Conservation (phyloP, 2,888 invertebrate genomes). For the Griposia aprilina region DNA sequence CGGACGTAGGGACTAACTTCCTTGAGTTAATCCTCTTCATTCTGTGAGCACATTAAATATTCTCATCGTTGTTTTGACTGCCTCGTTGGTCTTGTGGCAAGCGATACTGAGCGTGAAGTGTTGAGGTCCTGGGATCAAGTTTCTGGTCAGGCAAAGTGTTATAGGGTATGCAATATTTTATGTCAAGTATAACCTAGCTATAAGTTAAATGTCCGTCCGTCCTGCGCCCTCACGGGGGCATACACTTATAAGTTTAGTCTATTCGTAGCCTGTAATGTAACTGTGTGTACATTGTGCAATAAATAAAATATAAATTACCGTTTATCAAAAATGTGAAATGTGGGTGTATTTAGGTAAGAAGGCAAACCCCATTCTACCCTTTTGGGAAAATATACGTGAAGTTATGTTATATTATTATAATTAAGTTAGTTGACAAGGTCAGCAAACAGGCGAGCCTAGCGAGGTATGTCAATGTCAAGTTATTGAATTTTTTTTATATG, state of each 20-base stretch:
- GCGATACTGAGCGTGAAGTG: slow-evolving; percentile 1
- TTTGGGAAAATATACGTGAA: too few relatives aligned
- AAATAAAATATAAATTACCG: not conserved
- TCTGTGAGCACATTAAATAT: not conserved
- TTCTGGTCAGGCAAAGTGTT: not conserved
- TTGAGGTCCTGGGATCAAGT: not conserved
- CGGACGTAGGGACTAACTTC: not conserved
- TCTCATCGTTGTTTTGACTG: not conserved
- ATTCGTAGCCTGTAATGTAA: not conserved
- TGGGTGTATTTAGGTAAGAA: not conserved
- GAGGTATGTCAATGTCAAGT: slow-evolving; percentile 4
- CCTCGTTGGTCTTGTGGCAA: not conserved
- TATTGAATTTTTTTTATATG: not conserved
- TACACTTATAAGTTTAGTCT: not conserved
- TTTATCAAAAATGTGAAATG: not conserved
- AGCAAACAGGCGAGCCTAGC: too few relatives aligned
- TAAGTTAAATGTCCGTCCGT: not conserved
- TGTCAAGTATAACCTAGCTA: not conserved
- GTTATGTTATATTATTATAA: not conserved
- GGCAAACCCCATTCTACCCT: not conserved
- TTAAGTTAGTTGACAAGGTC: not conserved
- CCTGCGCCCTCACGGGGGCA: not conserved
- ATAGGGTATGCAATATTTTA: not conserved
- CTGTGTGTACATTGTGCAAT: not conserved
- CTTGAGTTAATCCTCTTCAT: not conserved